Conservation (phyloP, 2,797 vertebrate genomes). For the Epinephelus awoara region DNA sequence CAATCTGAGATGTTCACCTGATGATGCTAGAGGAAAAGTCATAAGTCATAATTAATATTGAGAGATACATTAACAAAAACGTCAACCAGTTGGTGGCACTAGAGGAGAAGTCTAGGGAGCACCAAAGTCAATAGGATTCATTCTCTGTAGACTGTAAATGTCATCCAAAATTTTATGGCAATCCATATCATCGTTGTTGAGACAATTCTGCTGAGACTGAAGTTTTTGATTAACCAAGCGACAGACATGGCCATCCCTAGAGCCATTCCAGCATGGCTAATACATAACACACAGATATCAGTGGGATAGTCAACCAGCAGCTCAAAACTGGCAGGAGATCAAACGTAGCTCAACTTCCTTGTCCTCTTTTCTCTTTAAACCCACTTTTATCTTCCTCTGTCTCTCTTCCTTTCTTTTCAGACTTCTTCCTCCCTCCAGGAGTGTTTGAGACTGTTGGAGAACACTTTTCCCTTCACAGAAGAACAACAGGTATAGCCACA, state of each 20-base stretch:
- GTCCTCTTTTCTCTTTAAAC: too few species aligned
- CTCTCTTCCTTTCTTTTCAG: slow-evolving; percentile 77
- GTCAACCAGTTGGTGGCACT: too few species aligned
- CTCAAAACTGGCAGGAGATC: background rate
- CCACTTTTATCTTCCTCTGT: accelerated
- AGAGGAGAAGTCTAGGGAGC: background rate
- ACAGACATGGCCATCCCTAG: background rate
- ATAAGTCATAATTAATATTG: too few species aligned
- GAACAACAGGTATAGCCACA: slow-evolving; percentile 83
- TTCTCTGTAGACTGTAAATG: background rate
- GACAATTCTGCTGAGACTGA: background rate
- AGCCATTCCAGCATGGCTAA: background rate
- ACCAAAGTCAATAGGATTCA: too few species aligned
- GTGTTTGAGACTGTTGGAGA: slow-evolving; percentile 90
- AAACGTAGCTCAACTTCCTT: background rate
- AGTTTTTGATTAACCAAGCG: background rate
- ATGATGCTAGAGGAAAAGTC: too few species aligned
- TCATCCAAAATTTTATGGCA: background rate
- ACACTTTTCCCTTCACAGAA: slow-evolving; percentile 87
- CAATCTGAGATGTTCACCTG: too few species aligned
- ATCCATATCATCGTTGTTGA: background rate
- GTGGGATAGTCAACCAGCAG: background rate
- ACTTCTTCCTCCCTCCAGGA: slow-evolving; percentile 89
- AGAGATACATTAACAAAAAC: too few species aligned
- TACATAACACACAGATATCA: background rate